Percentiles rank a stretch among this genome's conserved stretches.
Evolutionary conservation across 1,140 invertebrate genomes (phyloP).

Genomic region (Drosophila kikkawai): DNA sequence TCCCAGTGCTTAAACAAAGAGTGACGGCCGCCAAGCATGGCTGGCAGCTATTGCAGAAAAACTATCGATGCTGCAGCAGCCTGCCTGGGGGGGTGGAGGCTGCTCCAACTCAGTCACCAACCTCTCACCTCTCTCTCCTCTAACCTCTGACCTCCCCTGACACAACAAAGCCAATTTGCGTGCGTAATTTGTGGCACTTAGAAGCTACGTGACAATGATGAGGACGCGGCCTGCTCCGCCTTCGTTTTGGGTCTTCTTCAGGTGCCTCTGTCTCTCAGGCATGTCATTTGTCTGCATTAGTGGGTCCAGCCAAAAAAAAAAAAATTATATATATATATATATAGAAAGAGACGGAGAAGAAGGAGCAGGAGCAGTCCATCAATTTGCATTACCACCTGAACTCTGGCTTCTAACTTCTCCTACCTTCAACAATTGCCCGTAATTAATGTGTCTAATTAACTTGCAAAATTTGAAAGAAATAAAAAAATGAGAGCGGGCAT

Average conservation of each 20-base stretch:
- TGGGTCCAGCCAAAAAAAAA: constrained; percentile 4
- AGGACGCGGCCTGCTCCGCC: constrained; percentile 8
- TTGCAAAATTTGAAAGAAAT: constrained; percentile 40
- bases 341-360: too few species aligned
- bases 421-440: constrained; percentile 55
- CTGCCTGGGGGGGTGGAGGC: background rate
- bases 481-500: constrained; percentile 8
- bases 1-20: background rate
- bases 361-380: constrained; percentile 25
- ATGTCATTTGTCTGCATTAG: constrained; percentile 82
- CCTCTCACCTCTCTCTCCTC: background rate
- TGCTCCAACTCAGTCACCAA: background rate
- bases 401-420: background rate
- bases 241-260: constrained; percentile 6
- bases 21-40: constrained; percentile 12
- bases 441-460: constrained; percentile 78
- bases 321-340: background rate
- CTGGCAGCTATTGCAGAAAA: constrained; percentile 25
- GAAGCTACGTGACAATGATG: constrained; percentile 69
- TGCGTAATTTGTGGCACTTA: constrained; percentile 82
- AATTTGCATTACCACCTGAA: constrained; percentile 76
- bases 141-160: constrained; percentile 10
- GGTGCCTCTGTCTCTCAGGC: constrained; percentile 33
- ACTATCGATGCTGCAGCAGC: constrained; percentile 49
- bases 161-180: constrained; percentile 80